These are phyloP conservation scores for Choloepus didactylus DNA, from an alignment of 2,797 vertebrate genomes.

Conservation along the genomic window DNA sequence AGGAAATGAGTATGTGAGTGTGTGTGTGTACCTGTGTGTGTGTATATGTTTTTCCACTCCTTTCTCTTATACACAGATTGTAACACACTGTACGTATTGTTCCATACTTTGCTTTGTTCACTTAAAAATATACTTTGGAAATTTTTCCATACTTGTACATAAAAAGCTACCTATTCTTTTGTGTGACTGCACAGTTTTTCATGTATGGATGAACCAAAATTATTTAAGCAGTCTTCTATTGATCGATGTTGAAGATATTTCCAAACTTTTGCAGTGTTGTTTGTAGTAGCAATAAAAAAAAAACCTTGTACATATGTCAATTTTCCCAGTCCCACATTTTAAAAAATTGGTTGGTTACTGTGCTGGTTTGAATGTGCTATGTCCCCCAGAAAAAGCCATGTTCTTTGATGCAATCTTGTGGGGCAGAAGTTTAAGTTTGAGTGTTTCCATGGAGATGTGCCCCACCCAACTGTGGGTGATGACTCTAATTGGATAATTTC, in stretches of 20 bases:
- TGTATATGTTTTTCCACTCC: background rate
- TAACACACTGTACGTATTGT: constrained; percentile 7
- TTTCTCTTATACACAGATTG: constrained; percentile 25
- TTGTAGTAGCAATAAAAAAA: background rate
- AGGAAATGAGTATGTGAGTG: background rate
- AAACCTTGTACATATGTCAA: background rate
- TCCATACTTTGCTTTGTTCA: background rate
- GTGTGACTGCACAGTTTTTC: constrained; percentile 33
- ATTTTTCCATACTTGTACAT: background rate
- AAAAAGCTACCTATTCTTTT: constrained; percentile 41
- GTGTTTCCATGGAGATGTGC: no score
- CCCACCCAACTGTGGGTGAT: no score
- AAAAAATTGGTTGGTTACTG: background rate
- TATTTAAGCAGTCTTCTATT: constrained; percentile 27
- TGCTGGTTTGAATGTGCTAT: no score
- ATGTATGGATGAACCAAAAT: background rate
- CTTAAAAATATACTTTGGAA: background rate
- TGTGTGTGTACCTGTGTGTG: no score
- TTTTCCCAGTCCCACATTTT: background rate
- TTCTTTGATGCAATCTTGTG: no score
- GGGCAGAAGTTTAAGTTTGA: no score
- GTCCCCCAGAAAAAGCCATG: no score
- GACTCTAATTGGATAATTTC: no score
- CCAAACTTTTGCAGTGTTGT: background rate
- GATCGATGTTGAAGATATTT: constrained; percentile 21